Conservation (phyloP, 2,113 vertebrate species). For the Poeciliopsis retropinna region DNA sequence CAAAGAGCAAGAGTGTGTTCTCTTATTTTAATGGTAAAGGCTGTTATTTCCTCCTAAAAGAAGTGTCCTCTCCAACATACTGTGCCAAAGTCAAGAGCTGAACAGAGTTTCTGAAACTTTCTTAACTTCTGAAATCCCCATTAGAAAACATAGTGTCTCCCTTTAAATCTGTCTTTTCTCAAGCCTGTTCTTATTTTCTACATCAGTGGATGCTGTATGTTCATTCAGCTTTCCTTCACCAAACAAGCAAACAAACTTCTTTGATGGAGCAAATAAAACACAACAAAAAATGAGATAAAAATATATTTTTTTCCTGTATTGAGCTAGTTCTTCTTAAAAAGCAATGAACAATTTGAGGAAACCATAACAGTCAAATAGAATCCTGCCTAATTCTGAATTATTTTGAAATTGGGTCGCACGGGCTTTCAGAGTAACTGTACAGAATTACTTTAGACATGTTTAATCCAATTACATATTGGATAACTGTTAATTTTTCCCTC, state of each 20-base stretch:
- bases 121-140: conserved; percentile 9
- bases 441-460: background rate
- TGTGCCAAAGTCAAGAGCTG: conserved; percentile 41
- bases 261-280: background rate
- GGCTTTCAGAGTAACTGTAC: background rate
- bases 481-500: background rate
- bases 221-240: background rate
- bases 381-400: background rate
- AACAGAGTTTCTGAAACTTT: conserved; percentile 23
- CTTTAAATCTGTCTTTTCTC: background rate
- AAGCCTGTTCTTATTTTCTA: background rate
- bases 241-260: background rate
- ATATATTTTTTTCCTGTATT: too few relatives aligned
- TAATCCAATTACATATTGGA: background rate
- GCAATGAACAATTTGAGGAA: background rate
- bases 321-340: background rate
- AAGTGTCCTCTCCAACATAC: conserved; percentile 40
- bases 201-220: background rate
- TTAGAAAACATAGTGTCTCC: conserved; percentile 12
- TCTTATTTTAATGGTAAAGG: conserved; percentile 43
- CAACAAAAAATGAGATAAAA: background rate
- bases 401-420: background rate
- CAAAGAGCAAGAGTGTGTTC: conserved; percentile 43
- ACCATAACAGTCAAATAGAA: too few relatives aligned
- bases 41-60: conserved; percentile 31